Conservation (phyloP, 2,113 vertebrate genomes). For the Emydocephalus ijimae region DNA sequence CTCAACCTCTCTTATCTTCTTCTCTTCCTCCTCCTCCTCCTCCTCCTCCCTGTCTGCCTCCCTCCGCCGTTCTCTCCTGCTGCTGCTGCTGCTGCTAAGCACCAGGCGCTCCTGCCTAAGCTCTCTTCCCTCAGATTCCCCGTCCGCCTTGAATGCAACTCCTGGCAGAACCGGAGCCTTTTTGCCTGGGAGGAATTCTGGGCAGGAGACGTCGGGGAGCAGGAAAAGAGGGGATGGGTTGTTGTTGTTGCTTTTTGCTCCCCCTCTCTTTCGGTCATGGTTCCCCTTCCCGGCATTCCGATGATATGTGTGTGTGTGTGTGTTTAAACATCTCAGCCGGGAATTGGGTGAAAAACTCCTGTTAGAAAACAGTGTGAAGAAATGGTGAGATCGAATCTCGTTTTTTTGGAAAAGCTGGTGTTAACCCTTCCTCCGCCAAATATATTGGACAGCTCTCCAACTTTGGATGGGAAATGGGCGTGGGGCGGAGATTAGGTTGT, state of each 20-base stretch:
- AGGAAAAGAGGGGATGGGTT: not conserved
- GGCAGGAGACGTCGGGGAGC: not conserved
- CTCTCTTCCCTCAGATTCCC: no score
- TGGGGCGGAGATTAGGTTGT: not conserved
- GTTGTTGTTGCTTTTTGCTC: not conserved
- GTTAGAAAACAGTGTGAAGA: not conserved
- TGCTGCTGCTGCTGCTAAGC: not conserved
- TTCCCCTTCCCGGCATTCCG: conserved; percentile 11
- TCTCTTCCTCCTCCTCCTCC: not conserved
- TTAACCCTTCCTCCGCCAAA: not conserved
- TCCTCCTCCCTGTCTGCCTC: not conserved
- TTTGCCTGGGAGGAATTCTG: no score
- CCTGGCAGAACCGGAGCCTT: not conserved
- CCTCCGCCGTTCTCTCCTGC: not conserved
- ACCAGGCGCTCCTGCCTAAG: not conserved
- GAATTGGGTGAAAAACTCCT: not conserved
- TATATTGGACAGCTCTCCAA: not conserved
- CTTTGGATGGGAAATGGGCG: not conserved
- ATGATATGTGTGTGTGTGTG: not conserved
- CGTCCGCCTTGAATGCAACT: not conserved
- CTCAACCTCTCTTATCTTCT: not conserved
- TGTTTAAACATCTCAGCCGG: not conserved
- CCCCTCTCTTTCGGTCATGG: conserved; percentile 34
- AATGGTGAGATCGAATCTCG: not conserved
- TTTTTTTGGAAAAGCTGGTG: not conserved